Evolutionary conservation across 2,888 invertebrate species (phyloP).

Genomic region (Stenurella melanura): DNA sequence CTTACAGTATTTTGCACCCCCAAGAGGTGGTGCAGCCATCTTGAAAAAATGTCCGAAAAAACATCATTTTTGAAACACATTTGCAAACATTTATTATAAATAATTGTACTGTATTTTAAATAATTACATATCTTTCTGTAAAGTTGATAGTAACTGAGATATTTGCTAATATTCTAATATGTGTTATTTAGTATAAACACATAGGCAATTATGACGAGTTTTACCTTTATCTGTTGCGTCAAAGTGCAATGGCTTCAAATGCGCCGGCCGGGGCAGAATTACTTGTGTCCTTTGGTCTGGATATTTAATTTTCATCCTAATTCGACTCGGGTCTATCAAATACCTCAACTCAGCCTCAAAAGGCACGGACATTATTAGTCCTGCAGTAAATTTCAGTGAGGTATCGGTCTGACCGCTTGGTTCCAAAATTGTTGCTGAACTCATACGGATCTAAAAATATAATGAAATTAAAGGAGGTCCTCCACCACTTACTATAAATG

Average conservation of each 20-base stretch:
- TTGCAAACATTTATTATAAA: too few species aligned
- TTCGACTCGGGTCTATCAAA: conserved; percentile 82
- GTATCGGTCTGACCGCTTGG: conserved; percentile 88
- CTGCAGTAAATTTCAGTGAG: conserved; percentile 93
- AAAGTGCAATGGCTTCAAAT: conserved; percentile 81
- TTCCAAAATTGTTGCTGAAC: conserved; percentile 87
- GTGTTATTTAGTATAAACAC: neutral
- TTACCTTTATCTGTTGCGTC: conserved; percentile 73
- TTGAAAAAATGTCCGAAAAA: too few species aligned
- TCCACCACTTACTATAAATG: too few species aligned
- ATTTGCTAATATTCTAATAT: too few species aligned
- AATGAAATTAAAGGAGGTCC: conserved; percentile 31
- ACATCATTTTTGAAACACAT: too few species aligned
- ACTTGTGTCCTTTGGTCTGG: conserved; percentile 93
- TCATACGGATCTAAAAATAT: conserved; percentile 81
- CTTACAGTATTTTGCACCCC: too few species aligned
- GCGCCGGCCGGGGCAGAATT: conserved; percentile 85
- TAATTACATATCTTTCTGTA: too few species aligned
- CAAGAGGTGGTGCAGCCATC: too few species aligned
- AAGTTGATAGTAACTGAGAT: too few species aligned
- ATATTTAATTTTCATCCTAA: conserved; percentile 91
- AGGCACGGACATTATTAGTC: conserved; percentile 90
- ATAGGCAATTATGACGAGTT: neutral
- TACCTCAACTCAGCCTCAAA: conserved; percentile 91
- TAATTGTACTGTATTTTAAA: too few species aligned